Evolutionary conservation across 2,888 invertebrate genomes (phyloP).

Genomic region (Lottia scabra): DNA sequence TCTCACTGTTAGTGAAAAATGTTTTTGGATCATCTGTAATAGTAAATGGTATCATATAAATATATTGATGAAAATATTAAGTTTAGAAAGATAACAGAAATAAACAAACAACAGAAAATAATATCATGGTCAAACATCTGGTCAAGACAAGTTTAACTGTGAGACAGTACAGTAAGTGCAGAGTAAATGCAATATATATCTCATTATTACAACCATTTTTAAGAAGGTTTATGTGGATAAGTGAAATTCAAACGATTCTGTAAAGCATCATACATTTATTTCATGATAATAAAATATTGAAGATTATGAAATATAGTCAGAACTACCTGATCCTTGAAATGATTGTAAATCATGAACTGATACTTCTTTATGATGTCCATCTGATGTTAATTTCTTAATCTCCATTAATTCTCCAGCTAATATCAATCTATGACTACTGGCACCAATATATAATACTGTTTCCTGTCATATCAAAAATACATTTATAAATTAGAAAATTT

Average conservation of each 20-base stretch:
- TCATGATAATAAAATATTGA: no score
- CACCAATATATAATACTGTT: slow-evolving; percentile 60
- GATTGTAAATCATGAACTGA: slow-evolving; percentile 52
- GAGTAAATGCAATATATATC: no score
- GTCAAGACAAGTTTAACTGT: slow-evolving; percentile 14
- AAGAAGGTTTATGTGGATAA: no score
- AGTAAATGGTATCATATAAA: background rate
- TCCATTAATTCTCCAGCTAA: slow-evolving; percentile 64
- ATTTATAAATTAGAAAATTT: no score
- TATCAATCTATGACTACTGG: slow-evolving; percentile 52
- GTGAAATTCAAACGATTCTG: no score
- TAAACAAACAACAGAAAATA: no score
- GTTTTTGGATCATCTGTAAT: slow-evolving; percentile 53
- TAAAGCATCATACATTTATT: background rate
- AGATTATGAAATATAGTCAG: no score
- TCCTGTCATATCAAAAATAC: slow-evolving; percentile 52
- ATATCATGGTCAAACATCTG: no score
- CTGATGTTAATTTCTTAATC: slow-evolving; percentile 59
- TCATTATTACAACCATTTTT: no score
- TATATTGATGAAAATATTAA: no score
- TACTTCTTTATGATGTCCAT: slow-evolving; percentile 61
- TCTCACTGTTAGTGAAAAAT: slow-evolving; percentile 76
- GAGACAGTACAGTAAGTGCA: background rate
- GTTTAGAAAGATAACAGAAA: no score
- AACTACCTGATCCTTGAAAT: slow-evolving; percentile 59